phyloP scores from a whole-genome alignment of 2,888 invertebrate species.

The Troides aeacus region DNA sequence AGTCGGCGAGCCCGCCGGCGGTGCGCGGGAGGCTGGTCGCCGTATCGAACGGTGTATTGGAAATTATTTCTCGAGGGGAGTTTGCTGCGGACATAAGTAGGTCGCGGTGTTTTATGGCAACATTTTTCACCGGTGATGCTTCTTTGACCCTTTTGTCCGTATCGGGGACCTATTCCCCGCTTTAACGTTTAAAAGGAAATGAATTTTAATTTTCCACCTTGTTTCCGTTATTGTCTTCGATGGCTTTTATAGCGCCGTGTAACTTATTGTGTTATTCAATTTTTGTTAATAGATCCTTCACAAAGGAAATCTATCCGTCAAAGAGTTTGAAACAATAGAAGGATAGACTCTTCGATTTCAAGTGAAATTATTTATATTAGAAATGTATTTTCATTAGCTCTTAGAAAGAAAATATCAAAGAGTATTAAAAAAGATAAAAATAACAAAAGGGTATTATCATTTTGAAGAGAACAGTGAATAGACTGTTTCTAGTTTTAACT shows the following conservation, averaged over 20 bases:
- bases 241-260: not conserved
- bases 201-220: constrained; percentile 15
- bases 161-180: constrained; percentile 18
- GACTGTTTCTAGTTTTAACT: no score
- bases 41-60: constrained; percentile 52
- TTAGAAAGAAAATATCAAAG: no score
- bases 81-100: constrained; percentile 64
- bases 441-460: no score
- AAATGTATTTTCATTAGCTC: no score
- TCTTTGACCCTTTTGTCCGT: constrained; percentile 39
- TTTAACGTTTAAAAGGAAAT: constrained; percentile 19
- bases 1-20: constrained; percentile 59
- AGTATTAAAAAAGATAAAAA: no score
- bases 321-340: no score
- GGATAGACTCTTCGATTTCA: no score
- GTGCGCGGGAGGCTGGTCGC: constrained; percentile 51
- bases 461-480: no score
- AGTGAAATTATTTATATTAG: no score
- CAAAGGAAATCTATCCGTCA: no score
- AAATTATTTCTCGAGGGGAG: constrained; percentile 62
- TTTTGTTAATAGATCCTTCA: no score
- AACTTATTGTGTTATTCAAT: not conserved
- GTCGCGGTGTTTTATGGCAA: constrained; percentile 61
- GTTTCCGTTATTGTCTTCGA: constrained; percentile 5
- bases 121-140: constrained; percentile 41